phyloP scores from a whole-genome alignment of 1,140 invertebrate species.

The Lucilia sericata region DNA sequence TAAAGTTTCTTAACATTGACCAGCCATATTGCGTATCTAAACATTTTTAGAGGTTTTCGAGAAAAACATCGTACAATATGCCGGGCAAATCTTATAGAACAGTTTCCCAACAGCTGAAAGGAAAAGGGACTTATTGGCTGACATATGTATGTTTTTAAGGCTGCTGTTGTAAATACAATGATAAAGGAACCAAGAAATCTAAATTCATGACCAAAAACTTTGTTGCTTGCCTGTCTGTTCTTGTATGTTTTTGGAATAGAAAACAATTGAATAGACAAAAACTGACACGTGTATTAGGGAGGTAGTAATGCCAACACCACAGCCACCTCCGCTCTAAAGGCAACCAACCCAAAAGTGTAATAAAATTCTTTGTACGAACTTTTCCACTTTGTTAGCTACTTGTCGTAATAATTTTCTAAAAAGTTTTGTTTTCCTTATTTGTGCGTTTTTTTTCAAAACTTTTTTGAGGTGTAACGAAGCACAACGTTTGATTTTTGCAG shows the following conservation, averaged over 20 bases:
- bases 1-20: neutral
- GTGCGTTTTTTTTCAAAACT: neutral
- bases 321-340: neutral
- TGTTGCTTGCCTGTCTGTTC: neutral
- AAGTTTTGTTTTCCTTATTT: constrained; percentile 14
- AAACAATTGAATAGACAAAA: neutral
- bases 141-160: too few species aligned
- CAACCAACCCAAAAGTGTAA: neutral
- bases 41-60: neutral
- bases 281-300: constrained; percentile 4
- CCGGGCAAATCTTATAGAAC: neutral
- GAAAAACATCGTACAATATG: neutral
- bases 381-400: constrained; percentile 22
- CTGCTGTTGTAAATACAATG: neutral
- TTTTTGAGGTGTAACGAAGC: constrained; percentile 21
- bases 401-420: constrained; percentile 25
- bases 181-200: neutral
- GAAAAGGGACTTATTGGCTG: neutral
- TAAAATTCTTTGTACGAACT: constrained; percentile 4
- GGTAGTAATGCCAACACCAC: neutral
- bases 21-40: neutral
- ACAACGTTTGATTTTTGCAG: constrained; percentile 14
- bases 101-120: neutral
- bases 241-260: neutral
- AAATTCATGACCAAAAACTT: constrained; percentile 18